phyloP scores from a whole-genome alignment of 2,888 invertebrate genomes.

The Andrena haemorrhoa region DNA sequence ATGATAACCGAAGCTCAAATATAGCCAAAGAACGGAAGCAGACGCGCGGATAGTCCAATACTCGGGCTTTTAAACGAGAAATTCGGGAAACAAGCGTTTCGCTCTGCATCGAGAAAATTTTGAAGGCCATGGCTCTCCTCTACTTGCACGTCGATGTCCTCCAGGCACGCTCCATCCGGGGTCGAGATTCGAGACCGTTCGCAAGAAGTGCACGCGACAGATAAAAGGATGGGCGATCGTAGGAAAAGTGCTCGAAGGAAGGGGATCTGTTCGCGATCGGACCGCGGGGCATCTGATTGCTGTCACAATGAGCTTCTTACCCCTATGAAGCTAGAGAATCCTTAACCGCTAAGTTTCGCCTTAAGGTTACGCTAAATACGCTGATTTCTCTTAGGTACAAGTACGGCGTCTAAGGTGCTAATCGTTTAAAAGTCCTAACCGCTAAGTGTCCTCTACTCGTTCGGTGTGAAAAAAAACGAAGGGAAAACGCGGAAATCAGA shows the following conservation, averaged over 20 bases:
- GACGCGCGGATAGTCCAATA: not conserved
- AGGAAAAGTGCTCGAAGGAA: constrained; percentile 6
- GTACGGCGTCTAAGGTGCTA: constrained; percentile 74
- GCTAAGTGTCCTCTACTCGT: constrained; percentile 65
- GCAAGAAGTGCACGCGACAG: constrained; percentile 37
- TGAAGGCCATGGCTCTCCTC: constrained; percentile 3
- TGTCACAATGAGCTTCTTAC: constrained; percentile 83
- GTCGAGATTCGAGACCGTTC: constrained; percentile 26
- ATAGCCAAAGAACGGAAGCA: not conserved
- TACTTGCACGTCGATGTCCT: not conserved
- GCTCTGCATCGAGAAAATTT: not conserved
- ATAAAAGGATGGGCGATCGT: constrained; percentile 16
- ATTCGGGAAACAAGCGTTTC: not conserved
- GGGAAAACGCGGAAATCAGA: constrained; percentile 26
- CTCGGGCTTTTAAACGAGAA: not conserved
- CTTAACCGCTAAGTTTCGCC: constrained; percentile 69
- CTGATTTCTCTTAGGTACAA: constrained; percentile 71
- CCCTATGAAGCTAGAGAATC: constrained; percentile 75
- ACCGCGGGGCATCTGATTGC: constrained; percentile 81
- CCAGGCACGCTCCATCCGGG: constrained; percentile 17
- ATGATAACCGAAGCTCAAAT: constrained; percentile 30
- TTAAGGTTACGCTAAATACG: constrained; percentile 74
- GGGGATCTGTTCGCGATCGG: constrained; percentile 57
- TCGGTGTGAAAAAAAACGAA: constrained; percentile 40
- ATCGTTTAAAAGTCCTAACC: constrained; percentile 66